phyloP scores from a whole-genome alignment of 2,113 vertebrate genomes.

The Enhydra lutris region DNA sequence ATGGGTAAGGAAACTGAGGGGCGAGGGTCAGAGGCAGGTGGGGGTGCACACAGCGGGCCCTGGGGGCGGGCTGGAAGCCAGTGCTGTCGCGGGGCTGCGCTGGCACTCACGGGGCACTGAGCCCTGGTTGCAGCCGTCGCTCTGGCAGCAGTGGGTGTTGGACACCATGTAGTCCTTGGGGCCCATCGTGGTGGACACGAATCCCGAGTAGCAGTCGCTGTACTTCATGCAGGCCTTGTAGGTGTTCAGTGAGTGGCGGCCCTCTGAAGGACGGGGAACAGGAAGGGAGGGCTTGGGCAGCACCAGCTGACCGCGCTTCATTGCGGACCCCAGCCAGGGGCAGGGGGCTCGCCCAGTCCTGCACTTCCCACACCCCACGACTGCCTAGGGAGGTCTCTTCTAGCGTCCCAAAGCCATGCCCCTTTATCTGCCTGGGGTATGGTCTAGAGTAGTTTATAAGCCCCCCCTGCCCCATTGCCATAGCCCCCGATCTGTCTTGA shows the following conservation, averaged over 20 bases:
- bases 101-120: slow-evolving; percentile 16
- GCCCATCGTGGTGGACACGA: slow-evolving; percentile 66
- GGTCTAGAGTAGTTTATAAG: background rate
- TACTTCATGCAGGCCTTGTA: slow-evolving; percentile 62
- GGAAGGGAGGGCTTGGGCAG: background rate
- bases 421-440: background rate
- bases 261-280: slow-evolving; percentile 37
- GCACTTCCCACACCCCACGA: accelerated
- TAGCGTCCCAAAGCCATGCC: background rate
- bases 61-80: background rate
- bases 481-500: background rate
- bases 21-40: background rate
- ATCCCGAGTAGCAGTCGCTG: slow-evolving; percentile 35
- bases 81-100: accelerated
- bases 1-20: background rate
- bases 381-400: background rate
- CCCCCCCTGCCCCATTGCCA: background rate
- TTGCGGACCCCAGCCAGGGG: no score
- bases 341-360: background rate
- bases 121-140: slow-evolving; percentile 50
- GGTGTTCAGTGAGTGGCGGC: slow-evolving; percentile 37
- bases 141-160: slow-evolving; percentile 64
- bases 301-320: background rate
- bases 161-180: slow-evolving; percentile 64
- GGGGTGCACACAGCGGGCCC: background rate